Evolutionary conservation across 2,888 invertebrate species (phyloP), one percentile per base, ranked within the genome.

Genomic region (Zootermopsis nevadensis): DNA sequence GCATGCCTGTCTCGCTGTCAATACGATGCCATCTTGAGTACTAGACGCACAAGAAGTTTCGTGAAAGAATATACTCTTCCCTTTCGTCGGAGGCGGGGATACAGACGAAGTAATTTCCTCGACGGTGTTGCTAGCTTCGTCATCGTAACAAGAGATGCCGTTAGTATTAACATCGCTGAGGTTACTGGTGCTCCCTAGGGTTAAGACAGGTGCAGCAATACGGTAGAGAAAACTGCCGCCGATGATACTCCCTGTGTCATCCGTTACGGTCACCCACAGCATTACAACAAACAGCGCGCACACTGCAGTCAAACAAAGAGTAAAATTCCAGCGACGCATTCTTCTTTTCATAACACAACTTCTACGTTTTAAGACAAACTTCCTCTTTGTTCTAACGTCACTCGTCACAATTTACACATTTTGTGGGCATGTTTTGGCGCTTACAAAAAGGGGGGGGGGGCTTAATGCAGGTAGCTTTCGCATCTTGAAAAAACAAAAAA

Each of bases 1-100:
- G 87, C 94, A 94, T 0, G 93, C 93, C 87, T 94, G 93, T 30
- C 94, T 89, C 0, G 92, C 87, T 31, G 90, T 91, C 53, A 94
- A 87, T 15, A 91, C 88, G 10, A 87, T 87, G 0, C 87, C 77
- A n/a, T 77, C 82, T 87, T 86, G 12, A 85, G 72, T 69, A 86
- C 86, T 79, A n/a, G 79, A 79, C 12, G 79, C 0, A 89, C 94
- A 94, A 0, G 93, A 93, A 0, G 94, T 94, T 87, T 94, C 94
- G 86, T 93, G 92, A 86, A 94, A 94, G 87, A 94, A 94, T 85
- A 94, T 93, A 22, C 84, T 84, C 55, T 53, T 80, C 30, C 81
- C 83, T 19, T 24, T 66, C 19, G 30, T 38, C 1, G 76, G 82
- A 8, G 74, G 38, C 30, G 74, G 74, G n/a, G 76, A n/a, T 24